These are phyloP conservation scores for Microtus oregoni DNA, from an alignment of 2,113 vertebrate species.

Conservation along the genomic window DNA sequence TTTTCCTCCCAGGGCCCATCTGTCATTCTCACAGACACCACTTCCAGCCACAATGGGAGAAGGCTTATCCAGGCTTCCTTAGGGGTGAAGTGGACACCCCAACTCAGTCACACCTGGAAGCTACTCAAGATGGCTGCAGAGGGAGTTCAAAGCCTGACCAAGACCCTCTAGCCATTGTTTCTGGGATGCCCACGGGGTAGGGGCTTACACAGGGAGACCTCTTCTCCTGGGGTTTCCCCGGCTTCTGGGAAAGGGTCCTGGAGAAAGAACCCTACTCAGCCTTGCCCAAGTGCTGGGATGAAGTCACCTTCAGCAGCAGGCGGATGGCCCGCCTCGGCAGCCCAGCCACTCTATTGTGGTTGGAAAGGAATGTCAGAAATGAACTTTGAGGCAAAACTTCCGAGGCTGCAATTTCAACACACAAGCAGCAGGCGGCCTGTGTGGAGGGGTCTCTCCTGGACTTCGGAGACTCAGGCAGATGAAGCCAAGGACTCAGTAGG, in stretches of 20 bases:
- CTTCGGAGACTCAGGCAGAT: neutral
- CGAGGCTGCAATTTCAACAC: conserved; percentile 72
- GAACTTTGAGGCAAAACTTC: conserved; percentile 69
- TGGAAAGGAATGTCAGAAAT: conserved; percentile 80
- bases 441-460: neutral
- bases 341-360: conserved; percentile 70
- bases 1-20: neutral
- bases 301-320: conserved; percentile 43
- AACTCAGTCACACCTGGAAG: neutral
- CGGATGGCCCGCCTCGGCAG: neutral
- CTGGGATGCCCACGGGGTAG: neutral
- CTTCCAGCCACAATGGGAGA: neutral
- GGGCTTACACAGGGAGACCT: neutral
- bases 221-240: neutral
- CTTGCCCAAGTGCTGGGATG: neutral
- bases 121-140: neutral
- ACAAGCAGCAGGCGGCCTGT: conserved; percentile 70
- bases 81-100: neutral
- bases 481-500: neutral
- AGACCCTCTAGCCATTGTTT: neutral
- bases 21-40: neutral
- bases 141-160: neutral
- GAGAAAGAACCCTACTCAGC: neutral
- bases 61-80: neutral
- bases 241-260: neutral